Evolutionary conservation across 2,888 invertebrate species (phyloP), one percentile per base, ranked within the genome.

Genomic region (Ptychoptera contaminata): DNA sequence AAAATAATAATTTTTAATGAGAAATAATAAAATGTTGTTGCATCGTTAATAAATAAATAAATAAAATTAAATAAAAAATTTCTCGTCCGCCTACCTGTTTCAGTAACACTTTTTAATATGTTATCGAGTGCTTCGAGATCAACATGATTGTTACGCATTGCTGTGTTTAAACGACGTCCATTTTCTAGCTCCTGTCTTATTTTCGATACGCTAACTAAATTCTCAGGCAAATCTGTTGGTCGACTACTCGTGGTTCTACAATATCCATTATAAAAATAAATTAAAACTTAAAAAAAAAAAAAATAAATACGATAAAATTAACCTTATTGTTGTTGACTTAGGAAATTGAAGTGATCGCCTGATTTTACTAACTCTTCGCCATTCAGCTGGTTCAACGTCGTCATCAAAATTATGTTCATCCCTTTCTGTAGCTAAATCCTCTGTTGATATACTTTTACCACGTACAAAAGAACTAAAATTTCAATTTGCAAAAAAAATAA

Each of bases 261-360:
- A 38, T 29, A 44, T 44, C 7, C 46, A 40, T 40, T 40, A 5
- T 16, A 23, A 39, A 16, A 23, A 38, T 16, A 23, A 38, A 43
- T 30, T 30, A 8, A 30, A 30, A 30, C 9, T 30, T n/a, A n/a
- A n/a, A n/a, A n/a, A n/a, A n/a, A n/a, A n/a, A 34, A 6, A 34
- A 6, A 34, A 34, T 34, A 34, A 34, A 34, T 6, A 34, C 3
- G n/a, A 34, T 34, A n/a, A n/a, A n/a, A n/a, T 11, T 35, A 11
- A 36, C 36, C 50, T 47, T 8, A 51, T 30, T 32, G 52, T 47
- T n/a, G 53, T 47, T 41, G 59, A 55, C 54, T 76, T 76, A 7
- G 79, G 75, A 58, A 78, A 76, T 55, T 82, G 78, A 51, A 82
- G 66, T 5, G 81, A 79, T 48, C 74, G 68, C 38, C 78, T 71